A percentile compares a stretch with the other conserved stretches of the same genome.
Evolutionary conservation across 2,113 vertebrate genomes (phyloP).

Genomic region (Puffinus mauretanicus): DNA sequence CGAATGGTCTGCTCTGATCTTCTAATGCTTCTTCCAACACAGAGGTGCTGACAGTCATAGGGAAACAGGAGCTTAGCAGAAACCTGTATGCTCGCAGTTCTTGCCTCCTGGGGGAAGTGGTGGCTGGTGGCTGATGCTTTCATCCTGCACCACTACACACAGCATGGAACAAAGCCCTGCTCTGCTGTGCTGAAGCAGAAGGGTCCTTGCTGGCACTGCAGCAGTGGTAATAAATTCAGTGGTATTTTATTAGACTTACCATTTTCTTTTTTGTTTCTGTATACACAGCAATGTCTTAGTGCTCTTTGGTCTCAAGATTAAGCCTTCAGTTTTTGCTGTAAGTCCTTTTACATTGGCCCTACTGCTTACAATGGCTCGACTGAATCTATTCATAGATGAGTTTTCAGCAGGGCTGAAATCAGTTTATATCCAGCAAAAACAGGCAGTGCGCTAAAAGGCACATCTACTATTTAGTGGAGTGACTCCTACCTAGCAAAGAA

Average conservation of each 20-base stretch:
- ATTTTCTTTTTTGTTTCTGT: neutral
- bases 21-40: neutral
- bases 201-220: neutral
- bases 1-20: neutral
- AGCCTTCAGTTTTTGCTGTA: neutral
- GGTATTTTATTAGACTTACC: neutral
- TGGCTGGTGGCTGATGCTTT: neutral
- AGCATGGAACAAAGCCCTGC: neutral
- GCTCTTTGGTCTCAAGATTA: neutral
- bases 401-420: neutral
- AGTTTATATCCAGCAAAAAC: neutral
- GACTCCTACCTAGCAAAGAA: neutral
- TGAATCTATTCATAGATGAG: neutral
- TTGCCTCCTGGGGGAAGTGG: neutral
- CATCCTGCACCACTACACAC: neutral
- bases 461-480: neutral
- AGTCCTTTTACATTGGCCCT: neutral
- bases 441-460: neutral
- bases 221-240: neutral
- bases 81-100: neutral
- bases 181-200: neutral
- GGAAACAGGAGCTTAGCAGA: neutral
- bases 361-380: neutral
- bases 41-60: neutral
- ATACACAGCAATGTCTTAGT: neutral